These are phyloP conservation scores for Eucidaris tribuloides DNA, from an alignment of 35 echinoderm and acorn worm species.

Conservation along the genomic window DNA sequence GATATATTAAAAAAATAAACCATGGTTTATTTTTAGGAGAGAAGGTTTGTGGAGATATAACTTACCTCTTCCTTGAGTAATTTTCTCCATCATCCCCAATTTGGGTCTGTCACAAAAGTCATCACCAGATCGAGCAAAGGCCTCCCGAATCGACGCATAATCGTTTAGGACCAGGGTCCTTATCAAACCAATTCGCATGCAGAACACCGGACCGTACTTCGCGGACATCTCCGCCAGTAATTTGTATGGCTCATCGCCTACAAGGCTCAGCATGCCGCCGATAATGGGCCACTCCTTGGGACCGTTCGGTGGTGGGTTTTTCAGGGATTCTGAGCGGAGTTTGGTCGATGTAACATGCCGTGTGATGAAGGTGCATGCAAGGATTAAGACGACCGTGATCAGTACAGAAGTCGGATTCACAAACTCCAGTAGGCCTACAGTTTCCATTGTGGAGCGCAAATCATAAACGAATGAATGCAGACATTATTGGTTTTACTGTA, in stretches of 20 bases:
- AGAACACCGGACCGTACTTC: constrained; percentile 26
- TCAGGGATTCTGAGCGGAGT: too few species aligned
- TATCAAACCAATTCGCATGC: not conserved
- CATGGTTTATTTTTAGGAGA: too few species aligned
- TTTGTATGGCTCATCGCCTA: constrained; percentile 23
- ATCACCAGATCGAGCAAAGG: constrained; percentile 1
- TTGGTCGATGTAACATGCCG: too few species aligned
- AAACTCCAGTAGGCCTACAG: too few species aligned
- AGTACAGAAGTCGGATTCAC: too few species aligned
- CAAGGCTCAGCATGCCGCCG: constrained; percentile 14
- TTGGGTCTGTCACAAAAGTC: constrained; percentile 25
- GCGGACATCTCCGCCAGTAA: constrained; percentile 6
- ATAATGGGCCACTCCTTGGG: constrained; percentile 16
- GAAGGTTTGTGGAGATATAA: not conserved
- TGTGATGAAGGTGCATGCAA: too few species aligned
- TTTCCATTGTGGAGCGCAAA: too few species aligned
- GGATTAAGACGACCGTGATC: too few species aligned
- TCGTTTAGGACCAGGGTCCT: constrained; percentile 9
- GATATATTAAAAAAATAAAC: too few species aligned
- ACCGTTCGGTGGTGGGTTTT: constrained; percentile 3
- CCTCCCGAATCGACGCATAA: constrained; percentile 6
- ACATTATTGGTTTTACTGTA: too few species aligned
- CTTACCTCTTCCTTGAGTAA: constrained; percentile 1
- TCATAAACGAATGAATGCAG: too few species aligned
- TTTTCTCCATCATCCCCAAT: constrained; percentile 15